Evolutionary conservation across 2,888 invertebrate species (phyloP), one percentile per base, ranked within the genome.

Genomic region (Hypomecis punctinalis): DNA sequence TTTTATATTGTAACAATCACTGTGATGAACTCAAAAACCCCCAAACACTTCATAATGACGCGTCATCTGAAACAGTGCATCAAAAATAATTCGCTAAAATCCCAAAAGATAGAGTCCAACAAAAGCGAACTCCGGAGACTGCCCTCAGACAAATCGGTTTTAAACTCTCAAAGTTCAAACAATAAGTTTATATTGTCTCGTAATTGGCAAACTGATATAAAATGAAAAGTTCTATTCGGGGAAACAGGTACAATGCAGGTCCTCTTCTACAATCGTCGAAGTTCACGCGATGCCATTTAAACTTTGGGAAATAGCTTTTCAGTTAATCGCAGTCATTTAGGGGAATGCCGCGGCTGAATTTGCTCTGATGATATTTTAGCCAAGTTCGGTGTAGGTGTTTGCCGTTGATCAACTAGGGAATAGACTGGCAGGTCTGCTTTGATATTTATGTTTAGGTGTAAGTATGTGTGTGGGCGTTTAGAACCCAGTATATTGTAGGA

Each of bases 321-420:
- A 88, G 85, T 86, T 90, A 91, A 91, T 89, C 85, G 88, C 75
- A 82, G 88, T 86, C 86, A 84, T 91, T 91, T 86, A 77, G 79
- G 80, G 68, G 83, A 86, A 83, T 79, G 81, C 84, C 84, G 79
- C 79, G 74, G 75, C 81, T 76, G 82, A 79, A 78, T 82, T 88
- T 81, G 72, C 76, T 74, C 78, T 83, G 82, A 85, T 85, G 82
- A 81, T 85, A 80, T 85, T 88, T 85, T 80, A 83, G 83, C 76
- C 65, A 83, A 85, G 79, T 84, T 83, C 75, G 39, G 57, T 54
- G 59, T 43, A 33, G 60, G 42, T 59, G 42, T 11, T 45, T 9
- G 33, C 55, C 58, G 40, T 39, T 11, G 63, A 51, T 13, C 8
- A 37, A 10, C 8, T 36, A 9, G 23, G 5, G 0, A 33, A 58